Evolutionary conservation across 2,113 vertebrate genomes (phyloP).

Genomic region (Oryzias melastigma): DNA sequence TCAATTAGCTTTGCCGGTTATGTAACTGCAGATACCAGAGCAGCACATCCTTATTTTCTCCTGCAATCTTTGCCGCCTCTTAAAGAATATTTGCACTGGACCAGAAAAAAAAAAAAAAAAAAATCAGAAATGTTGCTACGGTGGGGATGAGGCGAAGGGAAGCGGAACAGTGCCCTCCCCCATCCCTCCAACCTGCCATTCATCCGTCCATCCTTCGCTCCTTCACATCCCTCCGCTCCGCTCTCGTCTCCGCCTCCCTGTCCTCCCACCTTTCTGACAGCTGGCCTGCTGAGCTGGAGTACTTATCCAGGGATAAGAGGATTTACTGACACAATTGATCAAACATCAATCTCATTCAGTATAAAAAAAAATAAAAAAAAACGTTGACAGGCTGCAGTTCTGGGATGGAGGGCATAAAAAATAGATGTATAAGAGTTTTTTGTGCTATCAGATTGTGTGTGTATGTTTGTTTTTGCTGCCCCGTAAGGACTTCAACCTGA

Average conservation of each 20-base stretch:
- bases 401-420: too few species aligned
- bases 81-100: slow-evolving; percentile 21
- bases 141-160: slow-evolving; percentile 27
- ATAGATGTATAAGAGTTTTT: too few species aligned
- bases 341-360: slow-evolving; percentile 78
- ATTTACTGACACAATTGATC: slow-evolving; percentile 78
- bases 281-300: slow-evolving; percentile 73
- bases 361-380: slow-evolving; percentile 67
- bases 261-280: slow-evolving; percentile 75
- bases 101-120: slow-evolving; percentile 13
- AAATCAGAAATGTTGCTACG: slow-evolving; percentile 8
- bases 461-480: too few species aligned
- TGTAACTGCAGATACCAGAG: slow-evolving; percentile 4
- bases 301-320: slow-evolving; percentile 73
- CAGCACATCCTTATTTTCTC: slow-evolving; percentile 17
- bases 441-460: too few species aligned
- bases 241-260: slow-evolving; percentile 31
- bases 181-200: slow-evolving; percentile 13
- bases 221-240: slow-evolving; percentile 23
- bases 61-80: slow-evolving; percentile 1
- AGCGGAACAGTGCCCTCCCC: slow-evolving; percentile 38
- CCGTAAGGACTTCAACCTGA: too few species aligned
- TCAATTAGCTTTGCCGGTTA: too few species aligned
- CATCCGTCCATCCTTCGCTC: slow-evolving; percentile 16
- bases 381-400: neutral